Base-by-base conservation (phyloP, 2,888 invertebrate genomes). In the Scrobipalpa costella region DNA sequence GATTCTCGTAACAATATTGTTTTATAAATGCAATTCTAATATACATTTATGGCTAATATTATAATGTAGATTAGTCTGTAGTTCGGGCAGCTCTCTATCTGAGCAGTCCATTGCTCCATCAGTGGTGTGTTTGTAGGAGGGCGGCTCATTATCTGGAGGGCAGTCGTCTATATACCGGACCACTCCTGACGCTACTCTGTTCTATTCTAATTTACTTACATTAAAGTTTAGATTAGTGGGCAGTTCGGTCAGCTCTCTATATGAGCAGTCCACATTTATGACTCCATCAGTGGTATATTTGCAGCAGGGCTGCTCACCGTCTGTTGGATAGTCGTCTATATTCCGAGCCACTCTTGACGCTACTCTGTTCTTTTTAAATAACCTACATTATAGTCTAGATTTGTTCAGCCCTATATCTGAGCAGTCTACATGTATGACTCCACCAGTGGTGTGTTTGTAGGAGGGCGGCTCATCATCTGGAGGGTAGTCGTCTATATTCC, bases 231-330 rank as follows among this genome's bases (percentile, higher is more conserved):
- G 71, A n/a, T 73, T 81, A 13, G 81, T 77, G 6, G 92, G 92
- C 21, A 92, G 68, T 9, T 87, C 84, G 11, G 71, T 79, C 2
- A 92, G 77, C 1, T 78, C 85, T 59, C 78, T 75, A 62, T 86
- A 76, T 0, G 87, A 79, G 68, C 90, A 91, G 69, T 91, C 90
- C 2, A 88, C n/a, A n/a, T n/a, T n/a, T n/a, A n/a, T n/a, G n/a
- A n/a, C n/a, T n/a, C n/a, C n/a, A n/a, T n/a, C n/a, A n/a, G n/a
- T n/a, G n/a, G n/a, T n/a, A n/a, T n/a, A n/a, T n/a, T n/a, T n/a
- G n/a, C n/a, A n/a, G n/a, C n/a, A n/a, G n/a, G n/a, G n/a, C n/a
- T n/a, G n/a, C n/a, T n/a, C n/a, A n/a, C n/a, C n/a, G n/a, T n/a
- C n/a, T n/a, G n/a, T n/a, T n/a, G n/a, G n/a, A n/a, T n/a, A n/a